A percentile compares a stretch with the other conserved stretches of the same genome.
These are phyloP conservation scores for Lasius fuliginosus DNA, from an alignment of 2,888 invertebrate genomes.

Conservation along the genomic window DNA sequence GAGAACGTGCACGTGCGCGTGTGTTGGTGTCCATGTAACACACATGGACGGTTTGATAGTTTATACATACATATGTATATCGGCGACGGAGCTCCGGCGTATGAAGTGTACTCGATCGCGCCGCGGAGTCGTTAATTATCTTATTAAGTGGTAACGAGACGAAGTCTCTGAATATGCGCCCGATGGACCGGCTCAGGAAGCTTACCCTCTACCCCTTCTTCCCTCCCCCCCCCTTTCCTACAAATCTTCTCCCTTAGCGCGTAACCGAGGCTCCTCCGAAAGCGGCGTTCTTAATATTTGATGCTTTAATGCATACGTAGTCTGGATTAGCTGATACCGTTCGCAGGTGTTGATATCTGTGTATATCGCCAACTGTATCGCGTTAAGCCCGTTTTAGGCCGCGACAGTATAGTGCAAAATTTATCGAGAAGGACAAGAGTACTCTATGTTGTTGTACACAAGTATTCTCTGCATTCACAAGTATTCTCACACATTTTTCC, in stretches of 20 bases:
- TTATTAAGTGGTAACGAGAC: constrained; percentile 64
- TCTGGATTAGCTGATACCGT: constrained; percentile 29
- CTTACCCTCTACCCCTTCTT: background rate
- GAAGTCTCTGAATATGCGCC: constrained; percentile 28
- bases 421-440: background rate
- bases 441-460: background rate
- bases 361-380: background rate
- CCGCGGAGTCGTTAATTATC: constrained; percentile 64
- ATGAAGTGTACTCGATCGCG: constrained; percentile 24
- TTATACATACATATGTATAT: background rate
- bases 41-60: constrained; percentile 6
- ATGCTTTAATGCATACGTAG: constrained; percentile 54
- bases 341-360: constrained; percentile 21
- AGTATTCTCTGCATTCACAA: background rate
- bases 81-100: background rate
- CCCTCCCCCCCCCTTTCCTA: too few relatives aligned
- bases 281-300: constrained; percentile 39
- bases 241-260: constrained; percentile 31
- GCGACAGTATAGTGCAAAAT: background rate
- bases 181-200: constrained; percentile 33
- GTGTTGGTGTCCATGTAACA: background rate
- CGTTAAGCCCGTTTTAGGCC: background rate
- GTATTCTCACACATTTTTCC: background rate
- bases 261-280: constrained; percentile 31
- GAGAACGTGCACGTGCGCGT: constrained; percentile 28